These are phyloP conservation scores for Periophthalmodon schlosseri DNA, from an alignment of 2,113 vertebrate species.

Conservation along the genomic window DNA sequence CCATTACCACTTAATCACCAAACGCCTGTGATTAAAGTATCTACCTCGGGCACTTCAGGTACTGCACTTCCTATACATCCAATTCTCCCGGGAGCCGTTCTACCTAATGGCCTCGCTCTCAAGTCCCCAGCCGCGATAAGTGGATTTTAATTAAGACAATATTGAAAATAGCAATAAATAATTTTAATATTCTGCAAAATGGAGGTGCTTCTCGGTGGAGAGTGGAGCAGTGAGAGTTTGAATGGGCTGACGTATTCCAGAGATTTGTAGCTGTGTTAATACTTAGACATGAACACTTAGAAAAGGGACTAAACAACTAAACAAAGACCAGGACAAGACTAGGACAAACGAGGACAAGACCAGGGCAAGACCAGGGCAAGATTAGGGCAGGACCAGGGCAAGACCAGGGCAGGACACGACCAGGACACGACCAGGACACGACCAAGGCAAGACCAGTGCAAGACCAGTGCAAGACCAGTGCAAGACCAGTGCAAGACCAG, in stretches of 20 bases:
- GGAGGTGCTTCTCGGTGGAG: constrained; percentile 23
- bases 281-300: no score
- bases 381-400: no score
- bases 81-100: constrained; percentile 29
- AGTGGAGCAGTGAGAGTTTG: not conserved
- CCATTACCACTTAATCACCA: constrained; percentile 25
- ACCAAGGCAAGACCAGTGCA: no score
- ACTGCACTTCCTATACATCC: constrained; percentile 32
- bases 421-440: no score
- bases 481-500: no score
- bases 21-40: constrained; percentile 25
- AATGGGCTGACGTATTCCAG: not conserved
- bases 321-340: no score
- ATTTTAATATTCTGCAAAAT: constrained; percentile 62
- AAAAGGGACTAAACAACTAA: not conserved
- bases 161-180: constrained; percentile 71
- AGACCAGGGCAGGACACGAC: no score
- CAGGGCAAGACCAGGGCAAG: no score
- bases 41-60: constrained; percentile 3
- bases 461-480: no score
- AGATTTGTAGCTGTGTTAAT: no score
- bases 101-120: constrained; percentile 54
- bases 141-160: constrained; percentile 74
- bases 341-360: no score
- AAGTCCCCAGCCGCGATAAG: constrained; percentile 62